These are phyloP conservation scores for Dinocampus coccinellae DNA, from an alignment of 2,888 invertebrate genomes.

Conservation along the genomic window DNA sequence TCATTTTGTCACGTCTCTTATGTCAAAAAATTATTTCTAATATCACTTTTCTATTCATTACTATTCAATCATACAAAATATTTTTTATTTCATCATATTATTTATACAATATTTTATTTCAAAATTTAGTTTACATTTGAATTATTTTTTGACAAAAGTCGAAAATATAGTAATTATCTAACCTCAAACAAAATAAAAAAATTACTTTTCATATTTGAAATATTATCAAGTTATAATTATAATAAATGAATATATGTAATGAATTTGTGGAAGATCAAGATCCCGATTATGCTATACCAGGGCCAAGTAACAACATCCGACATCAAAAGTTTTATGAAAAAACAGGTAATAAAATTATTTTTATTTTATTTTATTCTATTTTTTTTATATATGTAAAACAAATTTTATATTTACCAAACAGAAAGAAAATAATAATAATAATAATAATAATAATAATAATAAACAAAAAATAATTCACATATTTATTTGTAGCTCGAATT, in stretches of 20 bases:
- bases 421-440: background rate
- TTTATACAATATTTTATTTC: too few species aligned
- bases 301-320: conserved; percentile 52
- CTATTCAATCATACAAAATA: too few species aligned
- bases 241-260: conserved; percentile 53
- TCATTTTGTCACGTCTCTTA: too few species aligned
- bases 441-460: background rate
- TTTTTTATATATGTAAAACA: background rate
- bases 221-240: background rate
- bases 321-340: conserved; percentile 61
- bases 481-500: conserved; percentile 52
- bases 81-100: too few species aligned
- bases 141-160: too few species aligned
- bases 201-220: too few species aligned
- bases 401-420: background rate
- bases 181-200: background rate
- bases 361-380: too few species aligned
- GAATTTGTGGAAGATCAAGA: conserved; percentile 56
- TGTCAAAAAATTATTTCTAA: too few species aligned
- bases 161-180: background rate
- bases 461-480: background rate
- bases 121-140: too few species aligned
- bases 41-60: too few species aligned
- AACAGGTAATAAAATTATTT: conserved; percentile 52
- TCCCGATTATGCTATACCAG: conserved; percentile 62